Evolutionary conservation across 2,797 vertebrate genomes (phyloP), one percentile per base, ranked within the genome.

Genomic region (Ptychadena robeensis): DNA sequence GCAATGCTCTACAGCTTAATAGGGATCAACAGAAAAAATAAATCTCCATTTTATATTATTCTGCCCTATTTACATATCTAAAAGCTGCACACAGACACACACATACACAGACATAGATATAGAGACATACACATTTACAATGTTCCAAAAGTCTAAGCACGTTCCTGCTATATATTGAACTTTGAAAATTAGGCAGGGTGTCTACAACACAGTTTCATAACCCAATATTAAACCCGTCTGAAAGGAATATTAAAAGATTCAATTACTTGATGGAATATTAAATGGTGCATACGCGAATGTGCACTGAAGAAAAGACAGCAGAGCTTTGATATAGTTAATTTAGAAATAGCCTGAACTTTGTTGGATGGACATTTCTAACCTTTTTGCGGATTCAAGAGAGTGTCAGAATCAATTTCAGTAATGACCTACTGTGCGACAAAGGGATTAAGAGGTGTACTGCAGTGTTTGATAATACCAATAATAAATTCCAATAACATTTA

Each of bases 311-410:
- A 71, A 79, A 73, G 66, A 44, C 72, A 70, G 71, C 27, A 32
- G 57, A 53, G 64, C 72, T 80, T 76, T 80, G 72, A 76, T 85
- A 81, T 85, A 81, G 77, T 75, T 80, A 75, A 85, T 77, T 82
- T 86, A 78, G 73, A 88, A 86, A 87, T 7, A 87, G 82, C 64
- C 35, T 77, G 72, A 80, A 86, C 65, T 69, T 85, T 67, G 70
- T 66, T 82, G 87, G 66, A 53, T 3, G 64, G 74, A 78, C 61
- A 35, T 72, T 68, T 14, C 22, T 15, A 78, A 76, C 48, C 44
- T 85, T 0, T 0, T 72, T 71, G 77, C 86, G 82, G 87, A 86
- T 61, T 65, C 68, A 65, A 32, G 64, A 15, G 61, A 72, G 65
- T 37, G 37, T 87, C 82, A 80, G 76, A 85, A 48, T 6, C 57